These are phyloP conservation scores for Morinoia aosen DNA, from an alignment of 2,888 invertebrate species.

Conservation along the genomic window DNA sequence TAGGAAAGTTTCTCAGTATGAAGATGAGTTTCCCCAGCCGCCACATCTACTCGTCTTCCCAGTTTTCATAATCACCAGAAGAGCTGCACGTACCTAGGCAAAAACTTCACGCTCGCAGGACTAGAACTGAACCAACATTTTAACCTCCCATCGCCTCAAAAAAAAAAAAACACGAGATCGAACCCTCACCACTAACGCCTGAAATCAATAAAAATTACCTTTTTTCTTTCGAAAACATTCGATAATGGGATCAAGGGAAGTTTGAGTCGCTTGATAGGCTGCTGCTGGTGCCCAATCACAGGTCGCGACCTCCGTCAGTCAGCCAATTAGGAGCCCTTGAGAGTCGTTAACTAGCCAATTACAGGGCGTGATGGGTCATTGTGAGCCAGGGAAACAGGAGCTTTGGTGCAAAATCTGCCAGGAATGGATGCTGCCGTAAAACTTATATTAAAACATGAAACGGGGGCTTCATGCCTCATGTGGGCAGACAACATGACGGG, in stretches of 20 bases:
- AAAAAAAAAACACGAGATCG: neutral
- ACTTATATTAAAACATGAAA: neutral
- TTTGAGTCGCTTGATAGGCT: neutral
- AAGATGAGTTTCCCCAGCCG: too few species aligned
- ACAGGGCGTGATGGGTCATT: constrained; percentile 1
- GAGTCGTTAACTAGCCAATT: neutral
- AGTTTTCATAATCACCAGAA: too few species aligned
- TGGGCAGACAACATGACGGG: too few species aligned
- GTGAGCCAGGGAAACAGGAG: neutral
- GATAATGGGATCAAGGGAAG: neutral
- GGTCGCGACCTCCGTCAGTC: constrained; percentile 3
- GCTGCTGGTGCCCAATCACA: neutral
- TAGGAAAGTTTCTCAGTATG: too few species aligned
- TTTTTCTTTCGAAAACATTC: neutral
- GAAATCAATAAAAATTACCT: neutral
- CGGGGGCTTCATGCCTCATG: neutral
- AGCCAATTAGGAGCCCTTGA: neutral
- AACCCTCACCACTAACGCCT: neutral
- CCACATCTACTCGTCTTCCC: too few species aligned
- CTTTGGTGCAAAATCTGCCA: neutral
- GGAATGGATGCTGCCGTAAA: neutral
- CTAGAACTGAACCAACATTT: too few species aligned
- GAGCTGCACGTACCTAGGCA: too few species aligned
- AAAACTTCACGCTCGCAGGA: too few species aligned
- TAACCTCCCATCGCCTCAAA: too few species aligned